Conservation (phyloP, 2,797 vertebrate species). For the Saxicola maurus region DNA sequence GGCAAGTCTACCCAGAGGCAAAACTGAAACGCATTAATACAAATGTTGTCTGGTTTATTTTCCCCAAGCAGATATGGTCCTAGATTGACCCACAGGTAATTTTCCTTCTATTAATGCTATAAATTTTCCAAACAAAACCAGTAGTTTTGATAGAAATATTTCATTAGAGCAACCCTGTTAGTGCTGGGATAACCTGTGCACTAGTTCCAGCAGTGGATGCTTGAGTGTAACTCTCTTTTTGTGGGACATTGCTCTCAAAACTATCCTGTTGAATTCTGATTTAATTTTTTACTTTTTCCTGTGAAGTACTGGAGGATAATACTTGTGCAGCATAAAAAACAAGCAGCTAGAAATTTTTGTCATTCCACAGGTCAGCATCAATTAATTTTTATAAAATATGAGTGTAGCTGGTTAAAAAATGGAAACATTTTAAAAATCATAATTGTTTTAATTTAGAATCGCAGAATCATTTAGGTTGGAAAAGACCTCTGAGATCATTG, state of each 20-base stretch:
- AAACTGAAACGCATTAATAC: neutral
- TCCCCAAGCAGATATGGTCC: neutral
- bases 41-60: rapidly evolving
- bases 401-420: neutral
- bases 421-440: neutral
- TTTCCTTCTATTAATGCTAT: neutral
- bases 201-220: neutral
- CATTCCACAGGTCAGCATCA: neutral
- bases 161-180: neutral
- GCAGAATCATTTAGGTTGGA: neutral
- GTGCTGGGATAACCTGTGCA: neutral
- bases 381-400: neutral
- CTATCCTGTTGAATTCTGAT: neutral
- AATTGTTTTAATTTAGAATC: neutral
- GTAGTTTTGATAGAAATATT: neutral
- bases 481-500: neutral
- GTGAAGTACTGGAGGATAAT: neutral
- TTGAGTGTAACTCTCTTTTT: neutral
- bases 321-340: neutral
- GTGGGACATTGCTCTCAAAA: neutral
- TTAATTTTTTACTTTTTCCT: neutral
- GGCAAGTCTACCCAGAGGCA: neutral
- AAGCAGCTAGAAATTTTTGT: neutral
- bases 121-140: neutral
- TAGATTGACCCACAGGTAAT: neutral